Conservation (phyloP, 2,888 invertebrate genomes). For the Nemotelus pantherinus region DNA sequence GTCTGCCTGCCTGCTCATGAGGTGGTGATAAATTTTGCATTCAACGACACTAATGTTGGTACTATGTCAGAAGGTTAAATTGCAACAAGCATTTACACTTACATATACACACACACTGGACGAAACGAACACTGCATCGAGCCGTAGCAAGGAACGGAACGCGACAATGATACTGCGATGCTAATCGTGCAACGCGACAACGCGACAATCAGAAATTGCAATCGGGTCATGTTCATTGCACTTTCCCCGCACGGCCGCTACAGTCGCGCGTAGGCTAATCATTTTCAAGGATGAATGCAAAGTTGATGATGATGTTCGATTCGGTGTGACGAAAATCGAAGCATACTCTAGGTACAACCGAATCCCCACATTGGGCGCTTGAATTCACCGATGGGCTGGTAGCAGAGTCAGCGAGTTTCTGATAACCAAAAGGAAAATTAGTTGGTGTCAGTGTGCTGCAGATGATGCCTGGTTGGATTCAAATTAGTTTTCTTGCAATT, state of each 20-base stretch:
- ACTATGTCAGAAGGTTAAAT: conserved; percentile 59
- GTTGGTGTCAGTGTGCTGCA: background rate
- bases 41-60: conserved; percentile 57
- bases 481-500: background rate
- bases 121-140: background rate
- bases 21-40: conserved; percentile 58
- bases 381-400: background rate
- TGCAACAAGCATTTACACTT: conserved; percentile 57
- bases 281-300: conserved; percentile 33
- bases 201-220: background rate
- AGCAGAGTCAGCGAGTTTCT: background rate
- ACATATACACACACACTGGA: conserved; percentile 41
- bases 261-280: background rate
- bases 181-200: conserved; percentile 39
- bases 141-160: background rate
- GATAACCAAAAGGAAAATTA: background rate
- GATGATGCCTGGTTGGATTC: background rate
- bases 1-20: conserved; percentile 48
- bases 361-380: conserved; percentile 19
- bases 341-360: background rate
- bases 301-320: background rate
- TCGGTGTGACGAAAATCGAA: background rate
- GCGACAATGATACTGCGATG: conserved; percentile 25
- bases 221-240: conserved; percentile 7
- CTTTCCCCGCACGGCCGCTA: background rate